phyloP scores from a whole-genome alignment of 2,888 invertebrate genomes.

The Rhodophaea formosa region DNA sequence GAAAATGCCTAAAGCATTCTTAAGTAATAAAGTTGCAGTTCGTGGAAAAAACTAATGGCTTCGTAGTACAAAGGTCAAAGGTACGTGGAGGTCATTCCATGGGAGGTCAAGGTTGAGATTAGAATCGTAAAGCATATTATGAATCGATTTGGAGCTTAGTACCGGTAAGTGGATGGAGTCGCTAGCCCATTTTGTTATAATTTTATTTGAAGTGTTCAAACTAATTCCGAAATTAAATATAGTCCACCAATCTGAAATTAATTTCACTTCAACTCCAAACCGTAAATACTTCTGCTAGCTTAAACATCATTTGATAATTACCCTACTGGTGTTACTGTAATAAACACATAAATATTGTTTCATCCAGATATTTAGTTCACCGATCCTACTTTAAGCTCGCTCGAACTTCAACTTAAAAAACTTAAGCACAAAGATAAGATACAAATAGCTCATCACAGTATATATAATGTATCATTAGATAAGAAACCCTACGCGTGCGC shows the following conservation, averaged over 20 bases:
- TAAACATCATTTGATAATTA: no score
- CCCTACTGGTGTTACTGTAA: no score
- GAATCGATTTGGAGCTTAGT: conserved; percentile 1
- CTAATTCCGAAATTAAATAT: no score
- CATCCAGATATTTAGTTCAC: no score
- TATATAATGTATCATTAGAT: no score
- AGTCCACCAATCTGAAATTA: no score
- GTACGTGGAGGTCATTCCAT: background rate
- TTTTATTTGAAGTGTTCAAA: background rate
- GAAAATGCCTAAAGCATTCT: background rate
- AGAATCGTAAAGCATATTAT: background rate
- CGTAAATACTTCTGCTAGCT: conserved; percentile 6
- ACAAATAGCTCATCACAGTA: no score
- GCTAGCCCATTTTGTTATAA: background rate
- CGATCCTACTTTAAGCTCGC: no score
- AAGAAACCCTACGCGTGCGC: no score
- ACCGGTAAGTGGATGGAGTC: background rate
- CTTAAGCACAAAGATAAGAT: no score
- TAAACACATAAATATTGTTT: no score
- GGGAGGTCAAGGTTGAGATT: background rate
- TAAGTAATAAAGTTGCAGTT: background rate
- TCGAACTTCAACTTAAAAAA: background rate
- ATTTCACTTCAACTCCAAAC: conserved; percentile 11
- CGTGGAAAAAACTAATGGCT: background rate
- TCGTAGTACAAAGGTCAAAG: background rate